Conservation (phyloP, 2,888 invertebrate species). For the Caenorhabditis panamensis region DNA sequence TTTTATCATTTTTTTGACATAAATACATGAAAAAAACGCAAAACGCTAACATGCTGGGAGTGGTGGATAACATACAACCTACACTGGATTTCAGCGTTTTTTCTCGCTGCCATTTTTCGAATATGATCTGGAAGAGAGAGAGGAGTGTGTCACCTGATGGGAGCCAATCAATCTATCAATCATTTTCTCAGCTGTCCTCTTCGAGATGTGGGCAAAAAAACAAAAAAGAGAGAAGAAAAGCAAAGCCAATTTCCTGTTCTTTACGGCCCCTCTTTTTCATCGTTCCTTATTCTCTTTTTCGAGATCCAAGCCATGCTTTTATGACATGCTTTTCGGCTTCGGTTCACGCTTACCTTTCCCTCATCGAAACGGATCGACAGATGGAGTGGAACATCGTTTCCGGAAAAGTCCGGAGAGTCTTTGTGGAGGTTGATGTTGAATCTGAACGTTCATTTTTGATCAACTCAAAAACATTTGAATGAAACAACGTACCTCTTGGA, state of each 20-base stretch:
- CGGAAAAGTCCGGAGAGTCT: constrained; percentile 74
- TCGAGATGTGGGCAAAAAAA: not conserved
- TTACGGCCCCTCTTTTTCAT: not conserved
- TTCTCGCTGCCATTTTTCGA: constrained; percentile 64
- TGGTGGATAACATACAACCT: constrained; percentile 50
- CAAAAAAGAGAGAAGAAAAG: constrained; percentile 20
- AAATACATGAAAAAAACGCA: not conserved
- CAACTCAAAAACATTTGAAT: no score
- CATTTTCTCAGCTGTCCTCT: constrained; percentile 46
- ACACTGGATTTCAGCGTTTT: constrained; percentile 62
- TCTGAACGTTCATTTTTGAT: no score
- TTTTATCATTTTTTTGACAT: not conserved
- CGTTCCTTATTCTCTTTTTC: constrained; percentile 12
- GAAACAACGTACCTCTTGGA: constrained; percentile 63
- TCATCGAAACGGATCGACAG: constrained; percentile 74
- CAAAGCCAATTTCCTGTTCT: constrained; percentile 39
- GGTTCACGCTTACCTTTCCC: constrained; percentile 67
- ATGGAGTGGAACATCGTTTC: constrained; percentile 76
- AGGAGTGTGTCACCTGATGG: constrained; percentile 31
- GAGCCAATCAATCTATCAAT: constrained; percentile 37
- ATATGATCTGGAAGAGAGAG: constrained; percentile 57
- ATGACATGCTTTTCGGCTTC: constrained; percentile 14
- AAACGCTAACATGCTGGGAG: not conserved
- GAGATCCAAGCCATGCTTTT: constrained; percentile 11
- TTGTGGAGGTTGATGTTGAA: constrained; percentile 77